Conservation (phyloP, 2,797 vertebrate species). For the Epinephelus malabaricus region DNA sequence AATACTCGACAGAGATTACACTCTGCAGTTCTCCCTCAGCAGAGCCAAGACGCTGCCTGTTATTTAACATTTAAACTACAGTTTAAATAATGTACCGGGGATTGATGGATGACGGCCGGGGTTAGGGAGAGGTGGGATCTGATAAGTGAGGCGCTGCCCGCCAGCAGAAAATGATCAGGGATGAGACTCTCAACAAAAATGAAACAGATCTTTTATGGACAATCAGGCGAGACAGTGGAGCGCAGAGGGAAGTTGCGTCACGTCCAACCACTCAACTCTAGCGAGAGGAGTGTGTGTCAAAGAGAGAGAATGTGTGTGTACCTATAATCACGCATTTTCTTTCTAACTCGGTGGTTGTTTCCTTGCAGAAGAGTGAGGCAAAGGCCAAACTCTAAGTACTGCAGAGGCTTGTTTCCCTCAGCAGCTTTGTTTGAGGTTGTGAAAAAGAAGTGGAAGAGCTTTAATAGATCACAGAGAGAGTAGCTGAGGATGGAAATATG, state of each 20-base stretch:
- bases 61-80: constrained; percentile 51
- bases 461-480: constrained; percentile 39
- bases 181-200: constrained; percentile 19
- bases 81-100: constrained; percentile 36
- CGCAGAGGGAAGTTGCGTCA: constrained; percentile 19
- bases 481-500: not conserved
- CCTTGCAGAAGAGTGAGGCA: not conserved
- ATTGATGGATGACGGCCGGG: not conserved
- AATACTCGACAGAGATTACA: constrained; percentile 24
- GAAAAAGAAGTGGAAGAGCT: constrained; percentile 15
- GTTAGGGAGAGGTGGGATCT: constrained; percentile 13
- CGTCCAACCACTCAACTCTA: constrained; percentile 10
- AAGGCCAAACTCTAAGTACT: not conserved
- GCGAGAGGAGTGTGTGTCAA: not conserved
- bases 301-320: not conserved
- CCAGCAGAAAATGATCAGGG: constrained; percentile 44
- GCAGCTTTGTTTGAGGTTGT: constrained; percentile 25
- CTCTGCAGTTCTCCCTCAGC: constrained; percentile 9
- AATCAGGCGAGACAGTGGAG: not conserved
- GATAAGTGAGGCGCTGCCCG: constrained; percentile 25
- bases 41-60: constrained; percentile 1
- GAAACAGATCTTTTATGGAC: constrained; percentile 29
- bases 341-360: not conserved
- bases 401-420: constrained; percentile 4
- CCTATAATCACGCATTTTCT: constrained; percentile 9